Conservation (phyloP, 2,113 vertebrate genomes). For the Hepsetus odoe region DNA sequence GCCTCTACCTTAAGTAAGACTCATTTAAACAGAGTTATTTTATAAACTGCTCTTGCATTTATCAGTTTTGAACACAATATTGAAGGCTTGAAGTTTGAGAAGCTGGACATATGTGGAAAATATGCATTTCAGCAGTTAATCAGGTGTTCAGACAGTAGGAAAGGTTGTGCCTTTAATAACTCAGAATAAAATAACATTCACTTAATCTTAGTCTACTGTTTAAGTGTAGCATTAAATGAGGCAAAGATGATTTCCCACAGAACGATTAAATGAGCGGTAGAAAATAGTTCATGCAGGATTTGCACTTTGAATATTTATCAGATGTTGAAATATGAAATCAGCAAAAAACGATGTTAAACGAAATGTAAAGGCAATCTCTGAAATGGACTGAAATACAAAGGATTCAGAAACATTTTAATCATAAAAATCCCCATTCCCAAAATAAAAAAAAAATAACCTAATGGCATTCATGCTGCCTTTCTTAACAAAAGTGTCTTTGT, state of each 20-base stretch:
- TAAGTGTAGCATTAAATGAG: not conserved
- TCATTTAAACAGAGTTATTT: not conserved
- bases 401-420: not conserved
- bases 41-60: conserved; percentile 1
- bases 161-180: conserved; percentile 43
- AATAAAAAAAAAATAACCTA: no score
- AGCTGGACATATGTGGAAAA: not conserved
- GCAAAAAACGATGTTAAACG: not conserved
- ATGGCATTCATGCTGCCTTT: not conserved
- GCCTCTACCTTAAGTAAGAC: conserved; percentile 1
- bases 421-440: no score
- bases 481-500: not conserved
- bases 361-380: not conserved
- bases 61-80: not conserved
- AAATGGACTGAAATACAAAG: conserved; percentile 5
- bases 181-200: conserved; percentile 2
- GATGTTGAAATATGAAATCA: not conserved
- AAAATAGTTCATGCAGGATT: conserved; percentile 4
- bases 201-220: conserved; percentile 1
- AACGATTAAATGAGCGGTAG: conserved; percentile 1
- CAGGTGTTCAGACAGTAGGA: not conserved
- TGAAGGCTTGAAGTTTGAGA: not conserved
- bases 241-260: conserved; percentile 28
- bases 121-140: not conserved
- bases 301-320: not conserved